Evolutionary conservation across 30 jellyfish, hydroid and myxozoan species (phyloP), one percentile per base, ranked within the genome.

Genomic region (Mastigias papua): DNA sequence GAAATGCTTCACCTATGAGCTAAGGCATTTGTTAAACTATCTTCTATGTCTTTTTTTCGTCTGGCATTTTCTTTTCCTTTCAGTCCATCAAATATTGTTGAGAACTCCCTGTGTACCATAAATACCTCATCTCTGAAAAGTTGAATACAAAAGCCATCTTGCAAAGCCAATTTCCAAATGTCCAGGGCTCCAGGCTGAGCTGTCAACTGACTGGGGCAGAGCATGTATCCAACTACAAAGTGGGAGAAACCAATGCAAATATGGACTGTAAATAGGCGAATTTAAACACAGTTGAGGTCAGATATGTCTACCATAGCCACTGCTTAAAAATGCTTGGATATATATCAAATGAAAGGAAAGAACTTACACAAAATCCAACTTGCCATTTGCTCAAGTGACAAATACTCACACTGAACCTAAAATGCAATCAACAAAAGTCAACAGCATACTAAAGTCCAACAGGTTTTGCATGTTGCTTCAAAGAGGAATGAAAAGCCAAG

Each of bases 191-290:
- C 90, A 0, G 97, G 94, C 37, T 78, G 96, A 7, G 97, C 98
- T 0, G 98, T 94, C 66, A 94, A 73, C 50, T 94, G 98, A 48
- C 97, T 94, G n/a, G 98, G 98, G 64, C 98, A 94, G 33, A 94
- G 86, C 86, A 91, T 94, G 89, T 91, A 94, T 10, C 96, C 50
- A 35, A 94, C 98, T 94, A 60, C 46, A 75, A 1, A 54, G 37
- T 27, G 8, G 25, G 37, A 69, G 35, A 16, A 17, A 34, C 78
- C 13, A 42, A 42, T 42, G 13, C 13, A 42, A 42, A 42, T 42
- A 15, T 42, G 7, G 54, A 42, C 10, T 19, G 30, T 60, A 60
- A 5, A 19, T 10, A 5, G 33, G 72, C 33, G 11, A 60, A 60
- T 5, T 5, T 27, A 5, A 27, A 60, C 10, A 5, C 54, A 4